A percentile compares a stretch with the other conserved stretches of the same genome.
Evolutionary conservation across 2,888 invertebrate genomes (phyloP).

Genomic region (Chouioia cunea): DNA sequence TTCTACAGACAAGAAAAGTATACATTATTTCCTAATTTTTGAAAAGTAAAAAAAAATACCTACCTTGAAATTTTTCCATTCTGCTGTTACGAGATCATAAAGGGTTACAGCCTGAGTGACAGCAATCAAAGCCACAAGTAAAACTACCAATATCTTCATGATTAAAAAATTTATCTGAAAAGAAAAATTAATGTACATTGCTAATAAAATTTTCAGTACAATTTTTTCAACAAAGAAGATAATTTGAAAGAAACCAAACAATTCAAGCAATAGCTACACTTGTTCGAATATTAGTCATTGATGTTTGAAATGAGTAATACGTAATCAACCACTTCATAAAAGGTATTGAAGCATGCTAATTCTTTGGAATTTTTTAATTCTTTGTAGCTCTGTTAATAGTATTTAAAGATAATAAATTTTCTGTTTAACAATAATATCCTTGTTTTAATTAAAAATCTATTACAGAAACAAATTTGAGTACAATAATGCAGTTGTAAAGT

Average conservation of each 20-base stretch:
- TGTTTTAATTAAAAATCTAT: too few species aligned
- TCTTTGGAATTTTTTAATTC: too few species aligned
- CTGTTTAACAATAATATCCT: background rate
- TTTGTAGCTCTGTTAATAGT: background rate
- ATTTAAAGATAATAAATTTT: conserved; percentile 1
- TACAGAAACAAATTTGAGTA: too few species aligned
- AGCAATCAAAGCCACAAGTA: conserved; percentile 70
- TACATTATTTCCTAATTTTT: background rate
- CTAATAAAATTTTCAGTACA: background rate
- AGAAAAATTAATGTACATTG: background rate
- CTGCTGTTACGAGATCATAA: conserved; percentile 80
- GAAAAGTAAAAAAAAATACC: conserved; percentile 3
- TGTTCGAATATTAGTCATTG: conserved; percentile 20
- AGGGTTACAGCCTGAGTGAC: conserved; percentile 78
- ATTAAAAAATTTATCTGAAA: conserved; percentile 33
- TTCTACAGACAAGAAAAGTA: too few species aligned
- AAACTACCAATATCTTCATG: conserved; percentile 67
- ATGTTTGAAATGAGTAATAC: conserved; percentile 23
- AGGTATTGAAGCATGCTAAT: conserved; percentile 9
- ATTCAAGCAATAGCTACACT: background rate
- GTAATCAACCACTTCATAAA: conserved; percentile 2
- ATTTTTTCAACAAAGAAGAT: background rate
- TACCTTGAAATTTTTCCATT: conserved; percentile 86
- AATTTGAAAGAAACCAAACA: background rate
- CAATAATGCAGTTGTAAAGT: too few species aligned